These are phyloP conservation scores for Pseudolycoriella hygida DNA, from an alignment of 2,888 invertebrate species.

Conservation along the genomic window DNA sequence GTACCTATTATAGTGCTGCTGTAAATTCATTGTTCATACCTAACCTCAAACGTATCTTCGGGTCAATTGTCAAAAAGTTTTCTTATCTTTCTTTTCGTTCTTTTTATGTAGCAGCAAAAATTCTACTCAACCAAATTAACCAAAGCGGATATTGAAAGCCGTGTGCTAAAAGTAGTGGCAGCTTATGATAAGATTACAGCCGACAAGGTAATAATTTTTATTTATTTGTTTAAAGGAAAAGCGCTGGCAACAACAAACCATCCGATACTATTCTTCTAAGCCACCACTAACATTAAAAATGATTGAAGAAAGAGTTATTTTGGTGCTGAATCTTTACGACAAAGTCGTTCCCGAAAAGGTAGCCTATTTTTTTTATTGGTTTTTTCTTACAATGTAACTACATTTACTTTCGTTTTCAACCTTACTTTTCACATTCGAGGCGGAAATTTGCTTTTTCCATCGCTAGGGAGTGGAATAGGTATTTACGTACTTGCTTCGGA, in stretches of 20 bases:
- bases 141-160: constrained; percentile 49
- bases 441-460: not conserved
- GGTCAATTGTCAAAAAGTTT: no score
- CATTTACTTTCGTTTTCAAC: not conserved
- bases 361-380: constrained; percentile 28
- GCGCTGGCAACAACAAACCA: constrained; percentile 23
- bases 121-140: constrained; percentile 16
- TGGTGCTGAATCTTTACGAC: constrained; percentile 94
- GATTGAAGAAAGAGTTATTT: constrained; percentile 75
- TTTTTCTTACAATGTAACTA: constrained; percentile 10
- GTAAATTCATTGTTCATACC: no score
- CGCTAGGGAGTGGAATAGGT: no score
- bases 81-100: no score
- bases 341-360: constrained; percentile 91
- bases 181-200: constrained; percentile 79
- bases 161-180: constrained; percentile 73
- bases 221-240: constrained; percentile 20
- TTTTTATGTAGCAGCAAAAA: no score
- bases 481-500: no score
- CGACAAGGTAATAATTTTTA: constrained; percentile 51
- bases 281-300: constrained; percentile 65
- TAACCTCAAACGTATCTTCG: no score
- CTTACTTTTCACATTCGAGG: not conserved
- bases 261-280: constrained; percentile 55
- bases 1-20: no score